phyloP scores from a whole-genome alignment of 2,113 vertebrate species.

The Diadophis punctatus region DNA sequence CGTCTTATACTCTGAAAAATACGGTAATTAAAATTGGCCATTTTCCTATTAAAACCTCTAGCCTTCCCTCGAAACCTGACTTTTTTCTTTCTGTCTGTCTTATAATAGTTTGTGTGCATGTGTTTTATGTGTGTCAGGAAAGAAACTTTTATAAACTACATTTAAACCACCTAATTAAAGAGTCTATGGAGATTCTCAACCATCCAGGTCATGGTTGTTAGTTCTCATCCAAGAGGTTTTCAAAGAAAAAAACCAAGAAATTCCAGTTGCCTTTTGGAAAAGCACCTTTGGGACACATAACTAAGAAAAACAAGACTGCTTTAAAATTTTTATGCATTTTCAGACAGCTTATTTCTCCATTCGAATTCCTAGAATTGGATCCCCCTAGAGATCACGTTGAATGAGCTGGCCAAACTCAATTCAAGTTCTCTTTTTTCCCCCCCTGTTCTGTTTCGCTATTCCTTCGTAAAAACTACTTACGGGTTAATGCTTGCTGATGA shows the following conservation, averaged over 20 bases:
- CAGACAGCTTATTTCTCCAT: neutral
- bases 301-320: neutral
- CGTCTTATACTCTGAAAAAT: no score
- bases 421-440: neutral
- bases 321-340: neutral
- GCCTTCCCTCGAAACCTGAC: neutral
- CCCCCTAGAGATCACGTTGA: neutral
- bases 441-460: neutral
- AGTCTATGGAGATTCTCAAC: neutral
- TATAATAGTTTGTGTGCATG: neutral
- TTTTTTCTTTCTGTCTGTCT: neutral
- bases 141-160: neutral
- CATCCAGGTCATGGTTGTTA: neutral
- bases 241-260: neutral
- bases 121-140: neutral
- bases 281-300: neutral
- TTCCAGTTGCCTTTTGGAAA: neutral
- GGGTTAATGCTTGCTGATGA: neutral
- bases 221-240: neutral
- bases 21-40: neutral
- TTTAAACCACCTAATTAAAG: neutral
- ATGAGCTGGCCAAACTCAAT: neutral
- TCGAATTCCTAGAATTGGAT: neutral
- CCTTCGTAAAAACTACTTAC: neutral
- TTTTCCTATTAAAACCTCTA: neutral